phyloP scores from a whole-genome alignment of 2,797 vertebrate genomes.

The Adelosebastes latens region DNA sequence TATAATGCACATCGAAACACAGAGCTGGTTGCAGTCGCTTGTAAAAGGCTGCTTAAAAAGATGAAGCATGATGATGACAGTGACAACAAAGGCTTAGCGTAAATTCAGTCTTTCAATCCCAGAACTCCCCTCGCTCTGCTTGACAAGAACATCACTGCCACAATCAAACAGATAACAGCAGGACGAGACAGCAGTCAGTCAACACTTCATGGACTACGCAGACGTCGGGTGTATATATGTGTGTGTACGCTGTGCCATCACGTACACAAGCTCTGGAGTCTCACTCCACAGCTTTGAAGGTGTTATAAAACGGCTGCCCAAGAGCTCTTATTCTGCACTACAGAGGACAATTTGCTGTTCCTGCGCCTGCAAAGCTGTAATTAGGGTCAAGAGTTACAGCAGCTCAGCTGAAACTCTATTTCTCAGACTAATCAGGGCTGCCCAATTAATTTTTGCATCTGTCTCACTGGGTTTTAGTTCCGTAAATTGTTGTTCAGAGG shows the following conservation, averaged over 20 bases:
- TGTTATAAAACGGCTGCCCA: constrained; percentile 15
- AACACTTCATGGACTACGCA: neutral
- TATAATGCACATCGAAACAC: neutral
- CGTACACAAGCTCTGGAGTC: neutral
- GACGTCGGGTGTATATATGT: neutral
- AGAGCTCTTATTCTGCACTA: constrained; percentile 17
- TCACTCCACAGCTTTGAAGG: neutral
- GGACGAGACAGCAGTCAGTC: neutral
- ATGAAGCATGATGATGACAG: neutral
- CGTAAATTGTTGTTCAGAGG: neutral
- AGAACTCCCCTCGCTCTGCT: neutral
- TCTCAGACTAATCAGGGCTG: neutral
- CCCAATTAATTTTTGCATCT: neutral
- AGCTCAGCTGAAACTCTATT: constrained; percentile 2
- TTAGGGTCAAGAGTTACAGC: constrained; percentile 36
- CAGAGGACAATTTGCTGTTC: constrained; percentile 17
- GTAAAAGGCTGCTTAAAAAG: neutral
- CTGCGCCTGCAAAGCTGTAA: constrained; percentile 10
- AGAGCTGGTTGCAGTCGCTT: neutral
- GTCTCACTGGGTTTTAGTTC: constrained; percentile 2
- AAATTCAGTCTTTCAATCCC: neutral
- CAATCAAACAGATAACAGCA: constrained; percentile 9
- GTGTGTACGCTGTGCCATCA: neutral
- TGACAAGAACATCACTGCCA: neutral
- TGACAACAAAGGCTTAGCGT: neutral